Base-by-base conservation (phyloP, 2,888 invertebrate genomes). In the Dolichomitus sp. region DNA sequence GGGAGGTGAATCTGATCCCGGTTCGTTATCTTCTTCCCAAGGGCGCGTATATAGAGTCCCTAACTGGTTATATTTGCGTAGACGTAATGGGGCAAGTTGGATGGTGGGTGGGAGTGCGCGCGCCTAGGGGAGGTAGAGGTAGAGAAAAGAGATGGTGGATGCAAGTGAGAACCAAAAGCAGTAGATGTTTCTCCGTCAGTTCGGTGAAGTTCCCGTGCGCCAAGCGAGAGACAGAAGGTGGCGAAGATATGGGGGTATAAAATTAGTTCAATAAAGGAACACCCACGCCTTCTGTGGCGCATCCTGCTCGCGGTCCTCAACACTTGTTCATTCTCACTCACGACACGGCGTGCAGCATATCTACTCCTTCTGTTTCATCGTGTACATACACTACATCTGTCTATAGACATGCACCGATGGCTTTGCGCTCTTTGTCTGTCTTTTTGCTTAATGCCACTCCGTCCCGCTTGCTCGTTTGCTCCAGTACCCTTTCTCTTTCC, bases 261-360 rank as follows among this genome's bases (percentile, higher is more conserved):
- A 90, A 91, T 91, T 91, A 90, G 91, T 91, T 90, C 91, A 91
- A 91, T 91, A 91, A 91, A 90, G 90, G 90, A 89, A 90, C 90
- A 89, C 88, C 90, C 91, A 91, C 91, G 91, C 88, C 89, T 86
- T 87, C 86, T 87, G 85, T 74, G 86, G 84, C 86, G 74, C 80
- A 84, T 85, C 83, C 73, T 80, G 70, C 84, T 81, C 83, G 79
- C 84, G 73, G 50, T 75, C 61, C 52, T 72, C 54, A 63, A 12
- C 48, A 57, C 76, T 66, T 37, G 40, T 80, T 69, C 70, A 33
- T 65, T 77, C 77, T 50, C 57, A 14, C 70, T 66, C 59, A 19
- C 42, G 23, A 69, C 74, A 68, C 61, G 57, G 57, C 48, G 30
- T 54, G 17, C 57, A 52, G 40, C 17, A 19, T 40, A 54, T 27